phyloP scores from a whole-genome alignment of 2,113 vertebrate genomes.

The Aegypius monachus region DNA sequence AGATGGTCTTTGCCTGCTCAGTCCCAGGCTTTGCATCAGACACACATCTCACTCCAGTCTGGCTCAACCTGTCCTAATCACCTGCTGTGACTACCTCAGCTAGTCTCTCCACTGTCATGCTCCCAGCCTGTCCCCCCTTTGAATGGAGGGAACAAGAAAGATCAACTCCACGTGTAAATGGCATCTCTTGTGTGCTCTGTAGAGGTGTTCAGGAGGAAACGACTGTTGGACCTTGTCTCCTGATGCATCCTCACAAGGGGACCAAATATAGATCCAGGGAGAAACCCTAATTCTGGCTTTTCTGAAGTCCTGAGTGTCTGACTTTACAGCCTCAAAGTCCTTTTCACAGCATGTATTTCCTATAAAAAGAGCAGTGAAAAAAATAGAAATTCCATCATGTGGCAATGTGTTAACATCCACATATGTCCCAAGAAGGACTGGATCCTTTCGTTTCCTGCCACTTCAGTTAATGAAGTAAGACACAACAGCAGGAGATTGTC shows the following conservation, averaged over 20 bases:
- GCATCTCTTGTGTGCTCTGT: not conserved
- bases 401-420: conserved; percentile 63
- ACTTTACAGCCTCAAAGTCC: conserved; percentile 31
- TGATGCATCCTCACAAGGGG: not conserved
- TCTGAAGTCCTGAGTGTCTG: not conserved
- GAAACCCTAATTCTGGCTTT: not conserved
- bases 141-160: not conserved
- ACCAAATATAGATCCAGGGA: not conserved
- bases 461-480: conserved; percentile 58
- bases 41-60: not conserved
- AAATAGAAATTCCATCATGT: conserved; percentile 51
- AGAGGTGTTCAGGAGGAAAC: not conserved
- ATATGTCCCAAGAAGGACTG: conserved; percentile 60
- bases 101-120: not conserved
- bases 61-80: not conserved
- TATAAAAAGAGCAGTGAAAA: conserved; percentile 63
- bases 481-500: conserved; percentile 63
- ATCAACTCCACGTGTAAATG: not conserved
- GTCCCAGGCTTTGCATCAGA: not conserved
- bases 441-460: conserved; percentile 56
- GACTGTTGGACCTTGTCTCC: not conserved
- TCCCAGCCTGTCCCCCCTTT: not conserved
- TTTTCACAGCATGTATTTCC: not conserved
- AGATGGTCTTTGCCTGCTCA: not conserved
- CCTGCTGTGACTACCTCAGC: not conserved